Conservation (phyloP, 2,797 vertebrate species). For the Thalassophryne amazonica region DNA sequence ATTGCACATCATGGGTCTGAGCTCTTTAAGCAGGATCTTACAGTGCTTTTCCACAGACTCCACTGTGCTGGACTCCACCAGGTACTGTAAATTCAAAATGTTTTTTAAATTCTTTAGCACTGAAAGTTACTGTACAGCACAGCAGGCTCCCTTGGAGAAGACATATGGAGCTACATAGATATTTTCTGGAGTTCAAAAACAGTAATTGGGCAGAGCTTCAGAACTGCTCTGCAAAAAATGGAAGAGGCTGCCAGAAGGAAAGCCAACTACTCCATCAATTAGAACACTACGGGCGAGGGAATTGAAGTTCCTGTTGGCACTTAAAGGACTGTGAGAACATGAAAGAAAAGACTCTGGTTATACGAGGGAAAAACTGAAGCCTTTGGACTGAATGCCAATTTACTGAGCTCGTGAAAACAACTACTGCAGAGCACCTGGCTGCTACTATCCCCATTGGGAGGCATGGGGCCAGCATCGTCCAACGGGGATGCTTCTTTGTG, state of each 20-base stretch:
- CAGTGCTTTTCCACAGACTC: too few species aligned
- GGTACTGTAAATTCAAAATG: too few species aligned
- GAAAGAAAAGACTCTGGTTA: constrained; percentile 37
- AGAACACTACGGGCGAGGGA: constrained; percentile 27
- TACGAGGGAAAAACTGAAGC: constrained; percentile 44
- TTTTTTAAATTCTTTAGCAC: too few species aligned
- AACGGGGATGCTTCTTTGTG: constrained; percentile 25
- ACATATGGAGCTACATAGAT: constrained; percentile 16
- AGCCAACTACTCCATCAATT: constrained; percentile 23
- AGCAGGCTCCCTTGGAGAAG: constrained; percentile 14
- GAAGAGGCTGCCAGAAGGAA: constrained; percentile 25
- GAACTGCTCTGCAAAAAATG: constrained; percentile 19
- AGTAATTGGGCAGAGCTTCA: constrained; percentile 29
- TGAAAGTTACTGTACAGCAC: constrained; percentile 25
- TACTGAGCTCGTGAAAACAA: constrained; percentile 29
- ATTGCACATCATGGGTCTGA: too few species aligned
- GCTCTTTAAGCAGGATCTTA: too few species aligned
- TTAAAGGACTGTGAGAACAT: constrained; percentile 40
- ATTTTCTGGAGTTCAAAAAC: constrained; percentile 24
- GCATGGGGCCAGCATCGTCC: constrained; percentile 3
- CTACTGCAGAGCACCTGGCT: constrained; percentile 21
- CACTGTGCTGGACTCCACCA: too few species aligned
- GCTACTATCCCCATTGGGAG: constrained; percentile 1
- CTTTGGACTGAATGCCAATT: constrained; percentile 29
- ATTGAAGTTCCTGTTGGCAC: constrained; percentile 23